Evolutionary conservation across 2,888 invertebrate genomes (phyloP), one percentile per base, ranked within the genome.

Genomic region (Eupithecia subumbrata): DNA sequence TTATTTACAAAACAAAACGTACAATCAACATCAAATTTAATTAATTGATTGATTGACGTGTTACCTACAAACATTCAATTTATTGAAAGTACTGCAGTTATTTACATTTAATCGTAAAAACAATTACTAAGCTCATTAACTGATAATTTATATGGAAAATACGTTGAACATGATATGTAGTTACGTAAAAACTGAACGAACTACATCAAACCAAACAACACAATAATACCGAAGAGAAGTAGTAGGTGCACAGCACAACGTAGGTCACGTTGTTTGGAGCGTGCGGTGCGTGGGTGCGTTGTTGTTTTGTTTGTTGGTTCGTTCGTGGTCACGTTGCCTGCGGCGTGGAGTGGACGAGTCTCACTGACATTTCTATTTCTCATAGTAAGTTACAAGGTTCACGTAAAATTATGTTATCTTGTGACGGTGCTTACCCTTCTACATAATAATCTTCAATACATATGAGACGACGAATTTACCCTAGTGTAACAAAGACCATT

Each of bases 241-340:
- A 40, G 18, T 67, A 40, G 18, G 9, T 67, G 30, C 22, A 60
- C 43, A 43, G 14, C 1, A 22, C 14, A n/a, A 14, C n/a, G 45
- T 78, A 83, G 76, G 86, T 86, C 88, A 88, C 86, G 85, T 87
- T 84, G 78, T 72, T 40, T 66, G 79, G 74, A 64, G 66, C 71
- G 66, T 22, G 37, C 37, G 34, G 3, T 5, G 3, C 3, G 2
- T 34, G 34, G 3, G 5, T 37, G 37, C 2, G 37, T 37, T 66
- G 66, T 37, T n/a, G n/a, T n/a, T n/a, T n/a, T n/a, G n/a, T 52
- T 48, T 64, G 34, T 64, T 64, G 64, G 64, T 16, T 66, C n/a
- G 64, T 14, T 37, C 3, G 69, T 75, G 80, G 80, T 40, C 69
- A 96, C 96, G 96, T 96, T 96, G 95, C 95, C 93, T 88, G 93